These are phyloP conservation scores for Halcyon chelicuti DNA, from an alignment of 2,797 vertebrate species.

Conservation along the genomic window DNA sequence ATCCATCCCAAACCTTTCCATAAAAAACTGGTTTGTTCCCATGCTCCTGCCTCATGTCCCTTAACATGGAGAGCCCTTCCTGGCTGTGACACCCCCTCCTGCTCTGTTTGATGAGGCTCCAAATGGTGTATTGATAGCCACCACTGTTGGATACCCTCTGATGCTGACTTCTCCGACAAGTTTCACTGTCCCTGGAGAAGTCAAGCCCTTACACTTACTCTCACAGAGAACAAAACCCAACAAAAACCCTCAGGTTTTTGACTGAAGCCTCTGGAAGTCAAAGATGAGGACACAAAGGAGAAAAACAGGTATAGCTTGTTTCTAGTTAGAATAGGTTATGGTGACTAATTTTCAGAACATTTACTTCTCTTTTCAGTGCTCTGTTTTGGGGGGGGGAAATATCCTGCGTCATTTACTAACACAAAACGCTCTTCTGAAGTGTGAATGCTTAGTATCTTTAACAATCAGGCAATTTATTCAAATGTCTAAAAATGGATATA, in stretches of 20 bases:
- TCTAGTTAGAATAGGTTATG: neutral
- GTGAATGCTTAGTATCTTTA: constrained; percentile 5
- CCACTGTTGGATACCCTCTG: neutral
- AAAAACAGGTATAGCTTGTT: neutral
- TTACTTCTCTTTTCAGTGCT: neutral
- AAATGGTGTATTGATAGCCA: neutral
- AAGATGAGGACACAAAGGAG: neutral
- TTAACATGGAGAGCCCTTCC: neutral
- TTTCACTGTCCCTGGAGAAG: neutral
- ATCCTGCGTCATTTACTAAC: neutral
- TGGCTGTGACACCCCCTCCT: neutral
- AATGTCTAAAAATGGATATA: constrained; percentile 15
- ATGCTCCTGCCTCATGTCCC: neutral
- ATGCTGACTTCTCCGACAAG: neutral
- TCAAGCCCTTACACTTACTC: neutral
- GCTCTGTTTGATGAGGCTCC: neutral
- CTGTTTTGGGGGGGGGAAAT: neutral
- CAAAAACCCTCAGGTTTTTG: neutral
- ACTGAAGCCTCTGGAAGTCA: too few species aligned
- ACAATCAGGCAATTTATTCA: constrained; percentile 29
- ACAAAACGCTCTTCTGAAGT: neutral
- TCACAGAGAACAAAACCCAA: neutral
- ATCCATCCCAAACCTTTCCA: neutral
- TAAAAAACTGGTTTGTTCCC: neutral
- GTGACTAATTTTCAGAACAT: neutral